Conservation (phyloP, 30 jellyfish, hydroid and myxozoan genomes). For the Pelagia noctiluca region DNA sequence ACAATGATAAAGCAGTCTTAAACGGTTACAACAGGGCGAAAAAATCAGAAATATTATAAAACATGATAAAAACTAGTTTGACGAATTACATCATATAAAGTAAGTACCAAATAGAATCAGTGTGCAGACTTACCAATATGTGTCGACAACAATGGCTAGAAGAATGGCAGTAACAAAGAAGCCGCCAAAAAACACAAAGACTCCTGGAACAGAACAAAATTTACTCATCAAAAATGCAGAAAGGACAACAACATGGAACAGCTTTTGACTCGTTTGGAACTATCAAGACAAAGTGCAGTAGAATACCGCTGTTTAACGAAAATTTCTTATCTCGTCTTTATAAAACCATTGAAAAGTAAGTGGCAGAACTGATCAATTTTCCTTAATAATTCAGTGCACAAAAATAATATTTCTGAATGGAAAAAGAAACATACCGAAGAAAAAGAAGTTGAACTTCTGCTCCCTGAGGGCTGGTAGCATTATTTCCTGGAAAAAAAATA, state of each 20-base stretch:
- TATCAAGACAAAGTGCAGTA: background rate
- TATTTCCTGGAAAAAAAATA: slow-evolving; percentile 62
- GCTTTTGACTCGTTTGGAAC: background rate
- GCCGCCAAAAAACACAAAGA: slow-evolving; percentile 80
- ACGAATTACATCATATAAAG: no score
- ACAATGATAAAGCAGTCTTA: no score
- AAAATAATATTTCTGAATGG: no score
- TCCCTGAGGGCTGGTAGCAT: slow-evolving; percentile 86
- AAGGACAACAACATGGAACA: background rate
- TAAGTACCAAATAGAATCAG: no score
- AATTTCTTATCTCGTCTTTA: no score
- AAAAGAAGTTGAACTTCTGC: slow-evolving; percentile 51
- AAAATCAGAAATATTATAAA: no score
- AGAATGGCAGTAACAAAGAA: slow-evolving; percentile 82
- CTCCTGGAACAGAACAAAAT: slow-evolving; percentile 43
- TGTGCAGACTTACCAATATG: slow-evolving; percentile 77
- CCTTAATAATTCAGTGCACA: no score
- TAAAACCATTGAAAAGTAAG: no score
- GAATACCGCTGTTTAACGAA: background rate
- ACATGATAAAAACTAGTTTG: no score
- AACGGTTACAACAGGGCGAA: no score
- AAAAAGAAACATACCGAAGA: slow-evolving; percentile 70
- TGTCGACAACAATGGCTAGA: slow-evolving; percentile 85
- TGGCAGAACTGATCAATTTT: no score
- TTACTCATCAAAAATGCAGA: background rate